Evolutionary conservation across 2,888 invertebrate species (phyloP).

Genomic region (Esperia sulphurella): DNA sequence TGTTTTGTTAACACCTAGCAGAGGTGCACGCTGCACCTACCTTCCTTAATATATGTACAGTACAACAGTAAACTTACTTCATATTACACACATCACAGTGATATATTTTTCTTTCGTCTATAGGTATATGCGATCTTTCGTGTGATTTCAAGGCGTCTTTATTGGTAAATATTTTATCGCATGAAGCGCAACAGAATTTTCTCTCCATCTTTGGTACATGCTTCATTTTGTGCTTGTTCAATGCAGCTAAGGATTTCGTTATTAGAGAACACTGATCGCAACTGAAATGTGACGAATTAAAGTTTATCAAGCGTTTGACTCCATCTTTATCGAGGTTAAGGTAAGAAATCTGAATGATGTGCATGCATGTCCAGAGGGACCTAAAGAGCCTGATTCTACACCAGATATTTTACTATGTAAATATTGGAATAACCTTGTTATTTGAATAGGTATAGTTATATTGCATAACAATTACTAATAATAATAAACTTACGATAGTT

Average conservation of each 20-base stretch:
- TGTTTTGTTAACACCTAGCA: no score
- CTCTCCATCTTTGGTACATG: constrained; percentile 76
- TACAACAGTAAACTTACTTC: constrained; percentile 55
- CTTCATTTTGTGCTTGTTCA: constrained; percentile 72
- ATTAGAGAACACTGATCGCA: constrained; percentile 77
- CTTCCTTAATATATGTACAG: background rate
- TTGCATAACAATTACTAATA: no score
- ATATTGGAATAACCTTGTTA: background rate
- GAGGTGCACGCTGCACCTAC: no score
- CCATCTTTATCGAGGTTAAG: no score
- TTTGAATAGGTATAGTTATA: no score
- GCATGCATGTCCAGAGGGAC: no score
- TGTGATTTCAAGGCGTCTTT: constrained; percentile 74
- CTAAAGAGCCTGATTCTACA: no score
- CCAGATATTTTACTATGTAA: no score
- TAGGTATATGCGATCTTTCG: constrained; percentile 72
- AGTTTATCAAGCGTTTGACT: no score
- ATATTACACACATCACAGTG: constrained; percentile 71
- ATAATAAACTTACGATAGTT: constrained; percentile 71
- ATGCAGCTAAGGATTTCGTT: constrained; percentile 62
- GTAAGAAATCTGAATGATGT: no score
- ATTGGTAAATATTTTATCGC: constrained; percentile 68
- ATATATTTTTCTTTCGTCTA: constrained; percentile 72
- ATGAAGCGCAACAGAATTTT: constrained; percentile 63
- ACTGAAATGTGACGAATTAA: constrained; percentile 31